Conservation (phyloP, 1,140 invertebrate genomes). For the Linepithema humile region DNA sequence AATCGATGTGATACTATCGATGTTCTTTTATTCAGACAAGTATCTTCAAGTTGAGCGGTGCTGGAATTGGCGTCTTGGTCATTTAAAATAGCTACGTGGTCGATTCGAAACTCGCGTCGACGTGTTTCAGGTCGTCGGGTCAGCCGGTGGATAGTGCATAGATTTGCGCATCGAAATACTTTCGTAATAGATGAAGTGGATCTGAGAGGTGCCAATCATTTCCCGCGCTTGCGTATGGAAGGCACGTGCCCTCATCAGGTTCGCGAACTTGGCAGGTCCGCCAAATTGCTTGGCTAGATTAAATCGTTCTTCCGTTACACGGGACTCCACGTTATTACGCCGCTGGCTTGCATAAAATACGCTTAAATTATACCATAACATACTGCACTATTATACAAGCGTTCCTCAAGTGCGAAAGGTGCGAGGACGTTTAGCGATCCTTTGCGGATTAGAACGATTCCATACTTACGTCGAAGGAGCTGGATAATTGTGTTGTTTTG, state of each 20-base stretch:
- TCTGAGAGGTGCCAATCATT: conserved; percentile 65
- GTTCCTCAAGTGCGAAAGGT: conserved; percentile 40
- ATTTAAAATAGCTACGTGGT: conserved; percentile 61
- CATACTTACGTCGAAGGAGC: background rate
- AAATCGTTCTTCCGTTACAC: conserved; percentile 67
- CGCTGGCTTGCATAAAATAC: conserved; percentile 54
- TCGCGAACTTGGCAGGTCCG: conserved; percentile 66
- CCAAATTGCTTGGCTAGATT: conserved; percentile 66
- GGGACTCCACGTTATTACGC: conserved; percentile 36
- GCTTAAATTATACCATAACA: conserved; percentile 47
- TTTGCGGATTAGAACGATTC: conserved; percentile 41
- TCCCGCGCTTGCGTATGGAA: conserved; percentile 60
- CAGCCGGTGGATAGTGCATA: conserved; percentile 39
- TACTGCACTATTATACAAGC: conserved; percentile 47
- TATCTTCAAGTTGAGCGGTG: conserved; percentile 44
- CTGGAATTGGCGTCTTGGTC: conserved; percentile 37
- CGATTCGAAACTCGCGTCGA: conserved; percentile 56
- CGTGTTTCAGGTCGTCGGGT: conserved; percentile 57
- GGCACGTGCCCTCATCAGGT: conserved; percentile 67
- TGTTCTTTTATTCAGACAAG: too few relatives aligned
- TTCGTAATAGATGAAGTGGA: conserved; percentile 57
- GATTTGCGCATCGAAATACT: conserved; percentile 58
- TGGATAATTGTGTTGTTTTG: background rate
- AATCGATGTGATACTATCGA: too few relatives aligned
- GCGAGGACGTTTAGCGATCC: conserved; percentile 42